Evolutionary conservation across 2,888 invertebrate species (phyloP).

Genomic region (Ypsolopha scabrella): DNA sequence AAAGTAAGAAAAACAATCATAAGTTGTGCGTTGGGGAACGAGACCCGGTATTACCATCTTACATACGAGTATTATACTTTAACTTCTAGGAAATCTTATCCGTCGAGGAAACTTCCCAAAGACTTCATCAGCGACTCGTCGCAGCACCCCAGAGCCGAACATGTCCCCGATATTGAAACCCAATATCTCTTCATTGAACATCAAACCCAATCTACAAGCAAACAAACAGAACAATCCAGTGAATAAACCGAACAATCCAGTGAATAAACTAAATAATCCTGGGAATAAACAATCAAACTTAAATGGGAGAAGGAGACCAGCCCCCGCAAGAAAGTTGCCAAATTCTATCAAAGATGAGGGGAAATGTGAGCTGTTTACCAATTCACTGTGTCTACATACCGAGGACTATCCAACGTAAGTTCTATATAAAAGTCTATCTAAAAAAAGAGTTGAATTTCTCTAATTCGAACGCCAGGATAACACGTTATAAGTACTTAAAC

Average conservation of each 20-base stretch:
- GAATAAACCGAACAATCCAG: no score
- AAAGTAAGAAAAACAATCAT: no score
- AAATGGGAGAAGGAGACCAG: conserved; percentile 18
- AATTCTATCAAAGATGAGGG: conserved; percentile 20
- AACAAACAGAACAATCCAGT: no score
- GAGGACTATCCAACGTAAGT: conserved; percentile 84
- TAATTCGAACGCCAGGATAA: neutral
- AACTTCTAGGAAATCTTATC: conserved; percentile 33
- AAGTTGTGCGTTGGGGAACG: no score
- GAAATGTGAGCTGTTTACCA: conserved; percentile 77
- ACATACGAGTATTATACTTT: neutral
- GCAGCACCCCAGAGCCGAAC: conserved; percentile 38
- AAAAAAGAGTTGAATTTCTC: neutral
- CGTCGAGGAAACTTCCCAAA: conserved; percentile 47
- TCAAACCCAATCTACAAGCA: no score
- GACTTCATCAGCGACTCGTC: conserved; percentile 28
- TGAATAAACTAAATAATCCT: no score
- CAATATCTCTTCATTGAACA: no score
- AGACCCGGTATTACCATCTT: no score
- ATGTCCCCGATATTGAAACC: neutral
- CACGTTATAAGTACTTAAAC: no score
- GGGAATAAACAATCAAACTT: no score
- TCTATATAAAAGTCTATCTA: neutral
- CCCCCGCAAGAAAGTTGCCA: conserved; percentile 30
- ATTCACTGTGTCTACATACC: conserved; percentile 78